phyloP scores from a whole-genome alignment of 2,113 vertebrate genomes.

The Pteruthius melanotis region DNA sequence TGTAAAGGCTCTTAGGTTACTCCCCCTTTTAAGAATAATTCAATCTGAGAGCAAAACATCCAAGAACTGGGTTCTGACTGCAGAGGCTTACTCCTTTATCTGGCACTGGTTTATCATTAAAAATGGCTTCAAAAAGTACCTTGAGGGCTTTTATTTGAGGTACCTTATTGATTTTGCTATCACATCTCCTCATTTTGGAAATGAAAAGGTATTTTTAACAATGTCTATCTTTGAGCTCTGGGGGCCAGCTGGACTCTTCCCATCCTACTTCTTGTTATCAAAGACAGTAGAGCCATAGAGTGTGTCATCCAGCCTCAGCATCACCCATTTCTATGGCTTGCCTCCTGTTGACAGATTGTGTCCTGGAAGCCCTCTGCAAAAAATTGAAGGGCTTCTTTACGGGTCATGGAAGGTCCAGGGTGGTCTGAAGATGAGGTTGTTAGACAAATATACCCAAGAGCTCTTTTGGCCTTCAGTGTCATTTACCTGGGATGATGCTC shows the following conservation, averaged over 20 bases:
- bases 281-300: background rate
- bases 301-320: fast-evolving
- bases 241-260: background rate
- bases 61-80: background rate
- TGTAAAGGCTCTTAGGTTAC: background rate
- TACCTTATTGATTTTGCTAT: background rate
- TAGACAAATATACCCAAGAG: background rate
- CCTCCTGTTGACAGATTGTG: background rate
- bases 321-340: background rate
- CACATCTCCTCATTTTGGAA: background rate
- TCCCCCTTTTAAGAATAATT: conserved; percentile 19
- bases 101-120: background rate
- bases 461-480: background rate
- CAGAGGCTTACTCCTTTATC: background rate
- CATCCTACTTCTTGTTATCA: background rate
- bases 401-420: background rate
- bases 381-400: background rate
- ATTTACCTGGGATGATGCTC: background rate
- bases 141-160: background rate
- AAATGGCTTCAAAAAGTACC: background rate
- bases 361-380: background rate
- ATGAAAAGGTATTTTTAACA: background rate
- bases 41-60: background rate
- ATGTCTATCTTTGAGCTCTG: background rate
- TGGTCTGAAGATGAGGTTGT: background rate